Evolutionary conservation across 1,140 invertebrate species (phyloP).

Genomic region (Anthonomus grandis): DNA sequence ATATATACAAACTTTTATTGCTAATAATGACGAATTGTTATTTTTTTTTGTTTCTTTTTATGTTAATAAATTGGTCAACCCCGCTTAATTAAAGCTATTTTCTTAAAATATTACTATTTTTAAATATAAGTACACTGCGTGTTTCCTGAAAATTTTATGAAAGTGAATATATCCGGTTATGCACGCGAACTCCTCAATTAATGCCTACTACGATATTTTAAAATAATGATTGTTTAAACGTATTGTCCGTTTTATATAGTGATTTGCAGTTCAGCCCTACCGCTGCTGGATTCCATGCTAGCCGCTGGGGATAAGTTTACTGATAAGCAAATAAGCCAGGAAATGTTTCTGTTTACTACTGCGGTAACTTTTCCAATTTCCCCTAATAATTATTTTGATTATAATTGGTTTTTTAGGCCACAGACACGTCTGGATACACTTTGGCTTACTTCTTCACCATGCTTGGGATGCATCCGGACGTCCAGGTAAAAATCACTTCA

Average conservation of each 20-base stretch:
- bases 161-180: too few species aligned
- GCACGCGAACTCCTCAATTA: too few species aligned
- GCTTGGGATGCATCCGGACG: constrained; percentile 18
- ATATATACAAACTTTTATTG: too few species aligned
- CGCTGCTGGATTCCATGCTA: constrained; percentile 16
- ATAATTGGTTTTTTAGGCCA: constrained; percentile 11
- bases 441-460: constrained; percentile 14
- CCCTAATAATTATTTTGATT: too few species aligned
- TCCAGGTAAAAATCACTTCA: constrained; percentile 22
- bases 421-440: constrained; percentile 16
- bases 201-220: neutral
- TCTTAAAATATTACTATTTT: too few species aligned
- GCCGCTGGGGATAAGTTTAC: constrained; percentile 5
- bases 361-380: too few species aligned
- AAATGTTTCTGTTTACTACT: constrained; percentile 15
- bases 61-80: too few species aligned
- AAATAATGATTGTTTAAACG: neutral
- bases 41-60: too few species aligned
- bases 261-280: constrained; percentile 1
- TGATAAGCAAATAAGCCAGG: constrained; percentile 14
- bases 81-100: too few species aligned
- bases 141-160: too few species aligned
- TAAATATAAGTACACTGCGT: too few species aligned
- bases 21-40: too few species aligned
- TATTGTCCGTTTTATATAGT: neutral